These are phyloP conservation scores for Campoplex nolae DNA, from an alignment of 2,888 invertebrate species.

Conservation along the genomic window DNA sequence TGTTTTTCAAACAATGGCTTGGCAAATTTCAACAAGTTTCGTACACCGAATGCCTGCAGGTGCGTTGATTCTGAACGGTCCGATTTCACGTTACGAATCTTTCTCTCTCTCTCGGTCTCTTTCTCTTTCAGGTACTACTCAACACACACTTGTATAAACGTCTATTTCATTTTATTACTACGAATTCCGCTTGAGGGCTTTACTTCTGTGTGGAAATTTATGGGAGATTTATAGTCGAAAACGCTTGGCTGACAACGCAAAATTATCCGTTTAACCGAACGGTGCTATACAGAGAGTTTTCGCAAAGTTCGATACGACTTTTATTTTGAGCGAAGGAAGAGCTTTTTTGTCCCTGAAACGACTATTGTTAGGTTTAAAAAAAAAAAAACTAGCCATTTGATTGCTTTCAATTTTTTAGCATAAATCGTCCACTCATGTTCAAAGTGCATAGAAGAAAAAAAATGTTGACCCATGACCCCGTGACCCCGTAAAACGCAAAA, in stretches of 20 bases:
- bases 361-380: too few species aligned
- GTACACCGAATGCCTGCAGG: slow-evolving; percentile 18
- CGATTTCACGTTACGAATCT: slow-evolving; percentile 34
- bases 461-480: too few species aligned
- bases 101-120: neutral
- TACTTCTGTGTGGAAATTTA: neutral
- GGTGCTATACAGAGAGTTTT: neutral
- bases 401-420: too few species aligned
- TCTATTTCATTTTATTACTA: slow-evolving; percentile 31
- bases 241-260: neutral
- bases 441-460: too few species aligned
- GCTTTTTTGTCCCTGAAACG: too few species aligned
- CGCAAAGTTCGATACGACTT: neutral
- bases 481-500: too few species aligned
- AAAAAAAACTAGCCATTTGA: too few species aligned
- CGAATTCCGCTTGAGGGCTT: too few species aligned
- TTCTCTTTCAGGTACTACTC: too few species aligned
- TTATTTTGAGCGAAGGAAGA: neutral
- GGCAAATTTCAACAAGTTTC: slow-evolving; percentile 22
- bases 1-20: slow-evolving; percentile 29
- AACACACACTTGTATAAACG: slow-evolving; percentile 28
- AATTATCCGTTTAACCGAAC: neutral
- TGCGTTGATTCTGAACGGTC: slow-evolving; percentile 9
- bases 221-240: neutral
- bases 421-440: too few species aligned